Evolutionary conservation across 2,888 invertebrate species (phyloP), one percentile per base, ranked within the genome.

Genomic region (Laothoe populi): DNA sequence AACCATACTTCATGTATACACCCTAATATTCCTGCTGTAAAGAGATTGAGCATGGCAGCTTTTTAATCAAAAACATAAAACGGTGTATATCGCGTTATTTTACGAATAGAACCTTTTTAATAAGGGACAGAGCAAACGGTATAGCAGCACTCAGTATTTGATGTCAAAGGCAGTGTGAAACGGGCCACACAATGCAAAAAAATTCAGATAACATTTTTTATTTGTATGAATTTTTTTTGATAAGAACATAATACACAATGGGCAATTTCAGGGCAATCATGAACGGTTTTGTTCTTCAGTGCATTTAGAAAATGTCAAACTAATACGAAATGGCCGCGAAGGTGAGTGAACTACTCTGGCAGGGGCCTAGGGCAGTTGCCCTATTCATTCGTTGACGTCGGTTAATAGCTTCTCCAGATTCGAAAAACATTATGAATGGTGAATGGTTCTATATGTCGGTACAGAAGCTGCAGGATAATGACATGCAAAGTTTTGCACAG

Each of bases 51-150:
- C 64, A 68, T 72, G 70, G 69, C 75, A 70, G 74, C 64, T 71
- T 79, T 79, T 79, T 78, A 79, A 79, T 80, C 74, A 77, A 75
- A 78, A 77, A 70, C 70, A 71, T 71, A 72, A 75, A 72, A 70
- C 66, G 42, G 63, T 62, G 70, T 69, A 71, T 67, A 71, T 72
- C 64, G 65, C 69, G 63, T 65, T 59, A 74, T 73, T 72, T 66
- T 63, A 35, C 64, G 70, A 71, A 74, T 69, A 70, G 72, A 72
- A 67, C 66, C 67, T 67, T 67, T 69, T 74, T 73, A 73, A 73
- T 73, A 76, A 75, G 62, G 59, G 66, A 59, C 57, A 59, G 64
- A 45, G 31, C 49, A 16, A 46, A 23, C 58, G 48, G 26, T 49
- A 60, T 21, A 38, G 60, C 21, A 21, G 58, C 65, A 61, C 64